Evolutionary conservation across 2,797 vertebrate genomes (phyloP).

Genomic region (Falco cherrug): DNA sequence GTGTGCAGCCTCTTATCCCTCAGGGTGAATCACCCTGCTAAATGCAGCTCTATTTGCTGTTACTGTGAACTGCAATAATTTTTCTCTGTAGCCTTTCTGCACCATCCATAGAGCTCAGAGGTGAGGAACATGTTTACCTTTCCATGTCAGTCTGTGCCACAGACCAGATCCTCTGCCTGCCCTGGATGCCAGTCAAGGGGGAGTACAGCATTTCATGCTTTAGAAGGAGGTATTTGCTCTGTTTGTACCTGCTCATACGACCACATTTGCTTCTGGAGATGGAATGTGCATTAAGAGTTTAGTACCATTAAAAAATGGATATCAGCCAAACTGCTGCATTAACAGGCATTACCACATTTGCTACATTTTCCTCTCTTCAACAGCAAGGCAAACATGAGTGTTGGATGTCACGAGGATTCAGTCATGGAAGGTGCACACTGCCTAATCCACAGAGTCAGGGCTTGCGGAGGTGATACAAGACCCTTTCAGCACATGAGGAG

Average conservation of each 20-base stretch:
- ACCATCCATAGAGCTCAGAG: neutral
- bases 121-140: neutral
- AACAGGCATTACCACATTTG: neutral
- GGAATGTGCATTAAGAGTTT: neutral
- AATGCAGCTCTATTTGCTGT: neutral
- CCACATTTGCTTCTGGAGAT: neutral
- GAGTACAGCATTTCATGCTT: neutral
- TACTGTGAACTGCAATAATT: neutral
- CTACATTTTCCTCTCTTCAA: neutral
- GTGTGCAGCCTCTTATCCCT: neutral
- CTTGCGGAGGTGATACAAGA: neutral
- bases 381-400: neutral
- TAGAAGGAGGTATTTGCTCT: neutral
- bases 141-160: neutral
- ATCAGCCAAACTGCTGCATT: neutral
- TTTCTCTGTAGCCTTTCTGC: neutral
- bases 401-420: neutral
- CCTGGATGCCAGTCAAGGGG: neutral
- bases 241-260: neutral
- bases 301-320: neutral
- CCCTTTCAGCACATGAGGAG: neutral
- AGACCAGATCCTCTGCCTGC: neutral
- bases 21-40: neutral
- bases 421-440: fast-evolving
- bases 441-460: neutral